These are phyloP conservation scores for Lamellibrachia luymesi DNA, from an alignment of 1,140 invertebrate genomes.

Conservation along the genomic window DNA sequence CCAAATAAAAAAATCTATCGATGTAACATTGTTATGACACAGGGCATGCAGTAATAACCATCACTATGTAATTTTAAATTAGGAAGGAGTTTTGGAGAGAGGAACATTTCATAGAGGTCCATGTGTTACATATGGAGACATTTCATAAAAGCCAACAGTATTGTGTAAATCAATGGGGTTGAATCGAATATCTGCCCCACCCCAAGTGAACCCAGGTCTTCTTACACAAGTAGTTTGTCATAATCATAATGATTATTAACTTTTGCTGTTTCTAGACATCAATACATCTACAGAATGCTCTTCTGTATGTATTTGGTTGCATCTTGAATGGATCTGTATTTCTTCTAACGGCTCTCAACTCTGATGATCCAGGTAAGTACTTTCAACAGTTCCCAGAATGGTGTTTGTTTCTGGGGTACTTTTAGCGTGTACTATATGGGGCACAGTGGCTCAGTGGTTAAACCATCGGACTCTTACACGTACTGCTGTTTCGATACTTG, in stretches of 20 bases:
- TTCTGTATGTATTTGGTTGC: slow-evolving; percentile 48
- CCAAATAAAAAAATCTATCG: no score
- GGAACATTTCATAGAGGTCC: no score
- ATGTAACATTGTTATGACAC: no score
- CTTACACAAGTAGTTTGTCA: background rate
- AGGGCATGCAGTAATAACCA: no score
- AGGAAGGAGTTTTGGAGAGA: no score
- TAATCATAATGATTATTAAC: background rate
- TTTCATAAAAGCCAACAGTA: background rate
- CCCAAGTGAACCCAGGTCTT: background rate
- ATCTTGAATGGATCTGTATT: slow-evolving; percentile 40
- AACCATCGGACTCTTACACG: no score
- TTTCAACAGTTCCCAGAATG: background rate
- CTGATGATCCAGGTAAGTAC: slow-evolving; percentile 14
- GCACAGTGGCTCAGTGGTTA: no score
- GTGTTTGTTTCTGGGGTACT: no score
- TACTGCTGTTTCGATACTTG: no score
- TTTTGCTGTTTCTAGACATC: slow-evolving; percentile 38
- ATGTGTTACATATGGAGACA: no score
- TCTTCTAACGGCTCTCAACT: slow-evolving; percentile 22
- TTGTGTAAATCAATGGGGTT: background rate
- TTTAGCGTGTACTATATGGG: no score
- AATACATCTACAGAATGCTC: slow-evolving; percentile 50
- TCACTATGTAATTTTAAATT: no score
- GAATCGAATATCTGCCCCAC: background rate